Base-by-base conservation (phyloP, 1,140 invertebrate species). In the Drosophila burlai region DNA sequence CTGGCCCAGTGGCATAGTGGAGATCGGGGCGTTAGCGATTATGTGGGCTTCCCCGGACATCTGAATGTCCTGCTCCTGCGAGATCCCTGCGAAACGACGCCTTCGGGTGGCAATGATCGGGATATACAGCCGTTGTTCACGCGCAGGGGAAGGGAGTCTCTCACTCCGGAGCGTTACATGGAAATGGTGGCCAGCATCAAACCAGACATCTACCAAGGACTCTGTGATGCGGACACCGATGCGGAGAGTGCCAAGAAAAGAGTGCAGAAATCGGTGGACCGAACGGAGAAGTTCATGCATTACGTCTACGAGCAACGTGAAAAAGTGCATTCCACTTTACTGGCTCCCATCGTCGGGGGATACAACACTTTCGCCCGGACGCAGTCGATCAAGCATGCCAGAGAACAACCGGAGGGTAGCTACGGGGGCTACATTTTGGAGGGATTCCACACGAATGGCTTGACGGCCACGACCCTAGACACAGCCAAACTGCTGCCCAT, bases 221-320 rank as follows among this genome's bases (percentile, higher is more conserved):
- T 98, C 63, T 95, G 95, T 91, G 97, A 98, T 94, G 95, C 96
- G n/a, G 96, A 97, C 80, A 97, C 96, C 31, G 95, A 96, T 84
- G 80, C 93, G 6, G 92, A 94, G 21, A 96, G 95, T 77, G 93
- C 95, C 0, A 94, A 94, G 43, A 98, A 97, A 92, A 94, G 97
- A 69, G 83, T 96, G 21, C 82, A 81, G 1, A 97, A 98, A 91
- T 93, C 96, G 18, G 93, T 96, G 1, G 93, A 95, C 21, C 94
- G 95, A 67, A 96, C 95, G 38, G 92, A 92, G 54, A 83, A 80
- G 52, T 94, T 96, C 72, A 93, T 96, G 74, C 93, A 95, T 55
- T 91, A 94, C 55, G 96, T 96, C 93, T 93, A 96, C 24, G 84
- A 94, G 60, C 93, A 93, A 47, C 95, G 95, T 82, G 93, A 93